These are phyloP conservation scores for Erebia aethiops DNA, from an alignment of 2,888 invertebrate genomes.

Conservation along the genomic window DNA sequence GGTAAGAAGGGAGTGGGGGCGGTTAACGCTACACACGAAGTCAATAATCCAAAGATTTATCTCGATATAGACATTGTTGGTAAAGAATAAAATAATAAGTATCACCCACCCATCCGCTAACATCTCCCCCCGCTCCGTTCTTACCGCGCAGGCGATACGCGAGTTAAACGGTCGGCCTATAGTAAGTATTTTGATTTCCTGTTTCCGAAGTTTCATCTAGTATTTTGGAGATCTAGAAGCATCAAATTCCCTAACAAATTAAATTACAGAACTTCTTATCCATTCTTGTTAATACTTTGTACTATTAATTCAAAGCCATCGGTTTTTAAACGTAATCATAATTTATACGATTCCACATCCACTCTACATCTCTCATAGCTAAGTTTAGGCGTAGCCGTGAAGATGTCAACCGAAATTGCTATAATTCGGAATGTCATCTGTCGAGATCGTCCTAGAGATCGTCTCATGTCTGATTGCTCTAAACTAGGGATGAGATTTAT, in stretches of 20 bases:
- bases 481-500: conserved; percentile 34
- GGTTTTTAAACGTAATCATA: conserved; percentile 14
- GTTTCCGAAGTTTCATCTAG: too few species aligned
- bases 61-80: too few species aligned
- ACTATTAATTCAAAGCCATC: conserved; percentile 6
- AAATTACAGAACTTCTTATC: background rate
- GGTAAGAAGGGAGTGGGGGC: too few species aligned
- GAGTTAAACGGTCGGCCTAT: too few species aligned
- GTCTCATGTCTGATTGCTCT: conserved; percentile 39
- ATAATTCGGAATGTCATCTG: conserved; percentile 48
- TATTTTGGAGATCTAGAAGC: background rate
- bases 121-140: too few species aligned
- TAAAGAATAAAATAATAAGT: too few species aligned
- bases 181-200: too few species aligned
- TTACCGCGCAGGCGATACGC: too few species aligned
- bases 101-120: too few species aligned
- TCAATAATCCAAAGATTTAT: too few species aligned
- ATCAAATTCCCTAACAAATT: background rate
- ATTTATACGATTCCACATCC: conserved; percentile 8
- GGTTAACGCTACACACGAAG: too few species aligned
- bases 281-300: background rate
- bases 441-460: conserved; percentile 40
- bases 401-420: conserved; percentile 46
- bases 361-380: conserved; percentile 14
- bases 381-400: conserved; percentile 32